Evolutionary conservation across 2,888 invertebrate species (phyloP), one percentile per base, ranked within the genome.

Genomic region (Falcaria lacertinaria): DNA sequence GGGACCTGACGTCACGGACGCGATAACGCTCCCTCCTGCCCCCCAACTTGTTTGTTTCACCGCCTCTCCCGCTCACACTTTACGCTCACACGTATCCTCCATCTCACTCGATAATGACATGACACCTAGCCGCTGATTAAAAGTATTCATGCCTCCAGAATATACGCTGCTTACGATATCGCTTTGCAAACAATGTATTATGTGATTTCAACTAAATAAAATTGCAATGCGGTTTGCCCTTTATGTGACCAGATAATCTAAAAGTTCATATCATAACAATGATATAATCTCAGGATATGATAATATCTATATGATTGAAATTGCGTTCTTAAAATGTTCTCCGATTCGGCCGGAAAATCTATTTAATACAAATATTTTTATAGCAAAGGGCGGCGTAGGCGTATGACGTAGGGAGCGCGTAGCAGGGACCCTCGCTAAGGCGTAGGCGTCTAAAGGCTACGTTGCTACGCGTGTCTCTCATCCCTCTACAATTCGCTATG

Each of bases 1-100:
- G 87, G 86, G 80, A 69, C 78, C 53, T 91, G 91, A 92, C 91
- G 92, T 91, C 91, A 91, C 77, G 57, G 45, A 60, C 74, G 77
- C 83, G 85, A 87, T 89, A 91, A 90, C 87, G 77, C 66, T 54
- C 56, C 67, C 67, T 66, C 70, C 69, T 54, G 72, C 45, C 62
- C 60, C 48, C 57, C 52, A 58, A 55, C 60, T 60, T 64, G 55
- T 84, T 28, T 28, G 28, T 87, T 83, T 88, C 67, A 81, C 53
- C 67, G 63, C 51, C 52, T 52, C 47, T 79, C 79, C 50, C 71
- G 39, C 54, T 83, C 76, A 34, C 52, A 42, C 69, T 3, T 48
- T 34, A 35, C 1, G 48, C 60, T 46, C n/a, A 33, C 42, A 48
- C 64, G 63, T 85, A 77, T 28, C 68, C 60, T 63, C 64, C 57